phyloP scores from a whole-genome alignment of 2,888 invertebrate species.

The Serripes groenlandicus region DNA sequence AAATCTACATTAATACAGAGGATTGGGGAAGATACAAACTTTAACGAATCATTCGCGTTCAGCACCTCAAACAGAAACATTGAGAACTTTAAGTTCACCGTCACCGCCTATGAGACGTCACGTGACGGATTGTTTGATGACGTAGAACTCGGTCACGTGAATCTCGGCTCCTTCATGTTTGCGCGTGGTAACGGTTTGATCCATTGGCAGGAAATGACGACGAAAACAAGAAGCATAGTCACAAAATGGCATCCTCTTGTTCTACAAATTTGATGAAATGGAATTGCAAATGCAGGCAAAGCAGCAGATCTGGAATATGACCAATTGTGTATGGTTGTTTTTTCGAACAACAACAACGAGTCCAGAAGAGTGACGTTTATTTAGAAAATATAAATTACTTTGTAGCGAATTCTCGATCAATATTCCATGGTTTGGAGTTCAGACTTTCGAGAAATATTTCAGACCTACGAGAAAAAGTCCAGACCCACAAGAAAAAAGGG shows the following conservation, averaged over 20 bases:
- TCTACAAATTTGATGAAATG: constrained; percentile 50
- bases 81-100: constrained; percentile 80
- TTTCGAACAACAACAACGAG: background rate
- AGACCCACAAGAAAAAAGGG: no score
- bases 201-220: constrained; percentile 85
- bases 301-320: background rate
- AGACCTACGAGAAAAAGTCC: no score
- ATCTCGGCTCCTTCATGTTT: constrained; percentile 84
- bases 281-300: no score
- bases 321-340: background rate
- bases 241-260: constrained; percentile 78
- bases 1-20: constrained; percentile 79
- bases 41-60: constrained; percentile 84
- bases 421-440: no score
- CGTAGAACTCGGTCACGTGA: constrained; percentile 79
- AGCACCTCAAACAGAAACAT: constrained; percentile 78
- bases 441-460: no score
- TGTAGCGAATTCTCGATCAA: no score
- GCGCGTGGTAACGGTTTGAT: constrained; percentile 83
- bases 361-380: no score
- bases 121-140: constrained; percentile 64
- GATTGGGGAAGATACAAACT: constrained; percentile 77
- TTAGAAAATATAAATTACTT: no score
- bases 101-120: constrained; percentile 75
- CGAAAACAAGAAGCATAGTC: constrained; percentile 76